Percentiles rank a stretch among this genome's conserved stretches.
phyloP scores from a whole-genome alignment of 1,140 invertebrate species.

The Drosophila lowei region DNA sequence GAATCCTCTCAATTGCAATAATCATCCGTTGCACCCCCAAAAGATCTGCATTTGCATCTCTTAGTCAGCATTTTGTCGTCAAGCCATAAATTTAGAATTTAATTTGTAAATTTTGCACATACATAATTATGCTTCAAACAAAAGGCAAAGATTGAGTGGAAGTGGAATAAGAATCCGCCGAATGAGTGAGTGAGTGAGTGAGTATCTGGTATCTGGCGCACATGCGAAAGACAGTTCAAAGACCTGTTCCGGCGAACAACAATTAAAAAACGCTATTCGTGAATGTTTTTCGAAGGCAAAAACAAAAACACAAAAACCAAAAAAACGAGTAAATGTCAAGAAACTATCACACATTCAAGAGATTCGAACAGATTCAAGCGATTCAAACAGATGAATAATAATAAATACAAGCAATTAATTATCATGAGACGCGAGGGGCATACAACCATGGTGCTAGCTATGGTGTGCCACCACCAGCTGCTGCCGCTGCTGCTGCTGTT shows the following conservation, averaged over 20 bases:
- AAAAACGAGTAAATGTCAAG: slow-evolving; percentile 51
- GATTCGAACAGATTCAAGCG: slow-evolving; percentile 26
- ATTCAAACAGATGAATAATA: slow-evolving; percentile 35
- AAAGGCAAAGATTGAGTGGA: slow-evolving; percentile 2
- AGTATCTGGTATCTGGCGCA: slow-evolving; percentile 73
- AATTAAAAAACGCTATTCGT: slow-evolving; percentile 13
- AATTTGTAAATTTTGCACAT: slow-evolving; percentile 44
- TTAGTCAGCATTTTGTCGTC: slow-evolving; percentile 67
- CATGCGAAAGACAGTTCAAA: slow-evolving; percentile 76
- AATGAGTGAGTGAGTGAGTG: slow-evolving; percentile 1
- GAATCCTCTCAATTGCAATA: slow-evolving; percentile 30
- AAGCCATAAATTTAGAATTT: slow-evolving; percentile 76
- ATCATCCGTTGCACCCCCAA: slow-evolving; percentile 21
- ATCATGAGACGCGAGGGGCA: slow-evolving; percentile 9
- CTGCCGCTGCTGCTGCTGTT: too few species aligned
- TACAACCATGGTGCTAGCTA: not conserved
- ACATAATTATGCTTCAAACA: slow-evolving; percentile 70
- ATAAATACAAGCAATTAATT: slow-evolving; percentile 62
- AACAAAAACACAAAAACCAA: slow-evolving; percentile 29
- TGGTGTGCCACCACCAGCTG: slow-evolving; percentile 6
- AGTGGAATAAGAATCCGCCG: too few species aligned
- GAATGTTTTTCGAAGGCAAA: too few species aligned
- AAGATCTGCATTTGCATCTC: slow-evolving; percentile 41
- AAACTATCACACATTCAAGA: slow-evolving; percentile 32
- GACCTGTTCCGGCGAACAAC: slow-evolving; percentile 63